These are phyloP conservation scores for Venustaconcha ellipsiformis DNA, from an alignment of 1,140 invertebrate species.

Conservation along the genomic window DNA sequence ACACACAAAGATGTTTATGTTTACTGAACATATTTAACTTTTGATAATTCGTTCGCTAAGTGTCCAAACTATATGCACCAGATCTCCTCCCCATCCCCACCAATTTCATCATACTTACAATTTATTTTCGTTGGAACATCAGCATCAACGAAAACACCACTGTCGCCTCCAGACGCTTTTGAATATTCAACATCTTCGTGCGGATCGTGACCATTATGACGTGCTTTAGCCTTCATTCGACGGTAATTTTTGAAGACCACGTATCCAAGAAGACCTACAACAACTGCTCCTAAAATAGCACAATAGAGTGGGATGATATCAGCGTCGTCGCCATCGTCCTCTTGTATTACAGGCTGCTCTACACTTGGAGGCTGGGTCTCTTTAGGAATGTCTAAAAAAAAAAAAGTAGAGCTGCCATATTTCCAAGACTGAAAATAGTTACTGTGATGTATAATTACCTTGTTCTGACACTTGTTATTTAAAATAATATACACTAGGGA, in stretches of 20 bases:
- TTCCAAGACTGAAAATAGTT: too few relatives aligned
- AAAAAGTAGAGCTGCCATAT: too few relatives aligned
- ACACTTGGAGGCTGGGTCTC: too few relatives aligned
- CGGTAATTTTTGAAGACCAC: conserved; percentile 61
- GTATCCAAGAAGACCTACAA: conserved; percentile 61
- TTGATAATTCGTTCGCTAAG: too few relatives aligned
- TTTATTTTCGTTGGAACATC: conserved; percentile 42
- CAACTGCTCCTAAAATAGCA: conserved; percentile 58
- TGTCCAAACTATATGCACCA: too few relatives aligned
- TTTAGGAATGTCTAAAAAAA: too few relatives aligned
- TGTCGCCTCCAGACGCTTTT: conserved; percentile 53
- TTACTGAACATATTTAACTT: too few relatives aligned
- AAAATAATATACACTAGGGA: too few relatives aligned
- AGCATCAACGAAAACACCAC: conserved; percentile 53
- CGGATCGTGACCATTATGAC: conserved; percentile 41
- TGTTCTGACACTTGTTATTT: too few relatives aligned
- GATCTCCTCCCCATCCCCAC: too few relatives aligned
- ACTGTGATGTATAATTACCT: too few relatives aligned
- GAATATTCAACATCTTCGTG: conserved; percentile 61
- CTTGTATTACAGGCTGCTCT: background rate
- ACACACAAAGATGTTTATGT: too few relatives aligned
- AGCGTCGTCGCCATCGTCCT: conserved; percentile 41
- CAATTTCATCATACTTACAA: conserved; percentile 27
- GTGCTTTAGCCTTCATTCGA: conserved; percentile 48
- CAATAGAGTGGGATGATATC: conserved; percentile 65